Base-by-base conservation (phyloP, 1,140 invertebrate genomes). In the Forficula auricularia region DNA sequence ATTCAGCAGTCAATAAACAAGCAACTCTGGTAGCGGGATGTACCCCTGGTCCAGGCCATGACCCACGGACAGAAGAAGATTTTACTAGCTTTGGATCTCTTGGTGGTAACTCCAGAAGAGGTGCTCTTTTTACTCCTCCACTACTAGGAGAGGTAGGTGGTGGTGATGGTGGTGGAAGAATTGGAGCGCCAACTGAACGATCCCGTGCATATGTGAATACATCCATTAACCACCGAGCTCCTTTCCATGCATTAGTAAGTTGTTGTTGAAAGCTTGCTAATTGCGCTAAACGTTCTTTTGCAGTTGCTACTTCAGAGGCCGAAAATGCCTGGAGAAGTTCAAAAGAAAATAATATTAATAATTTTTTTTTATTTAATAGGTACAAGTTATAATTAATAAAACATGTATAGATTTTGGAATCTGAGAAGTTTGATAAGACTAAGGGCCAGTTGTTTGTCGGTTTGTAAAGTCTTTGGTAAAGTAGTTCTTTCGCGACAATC, bases 201-300 rank as follows among this genome's bases (percentile, higher is more conserved):
- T 94, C 90, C 42, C 90, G 66, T 1, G 90, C 88, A 56, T 88
- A 90, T 1, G 83, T 79, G 31, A 96, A 84, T 2, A 92, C 77
- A 53, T 96, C 89, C 71, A 92, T 86, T 1, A 96, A 70, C 92
- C 92, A 98, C 10, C 94, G 72, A 2, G 85, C 79, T 16, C 78
- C 77, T 56, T 91, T 90, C 92, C 92, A 97, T 1, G 86, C 75
- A 0, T 68, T 57, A 50, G 90, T 89, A 9, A 90, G 64, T 52
- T 79, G 80, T 1, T 71, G 64, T 55, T 89, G 85, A 3, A 91
- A 67, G 40, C 86, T 77, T 55, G 88, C 79, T 13, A 95, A 60
- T 51, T 79, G 78, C 1, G 74, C 65, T 9, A 95, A 59, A 30
- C 86, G 73, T 48, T 89, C 80, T 57, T 87, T 89, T 7, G 91